Evolutionary conservation across 1,140 invertebrate species (phyloP).

Genomic region (Drosophila cardini): DNA sequence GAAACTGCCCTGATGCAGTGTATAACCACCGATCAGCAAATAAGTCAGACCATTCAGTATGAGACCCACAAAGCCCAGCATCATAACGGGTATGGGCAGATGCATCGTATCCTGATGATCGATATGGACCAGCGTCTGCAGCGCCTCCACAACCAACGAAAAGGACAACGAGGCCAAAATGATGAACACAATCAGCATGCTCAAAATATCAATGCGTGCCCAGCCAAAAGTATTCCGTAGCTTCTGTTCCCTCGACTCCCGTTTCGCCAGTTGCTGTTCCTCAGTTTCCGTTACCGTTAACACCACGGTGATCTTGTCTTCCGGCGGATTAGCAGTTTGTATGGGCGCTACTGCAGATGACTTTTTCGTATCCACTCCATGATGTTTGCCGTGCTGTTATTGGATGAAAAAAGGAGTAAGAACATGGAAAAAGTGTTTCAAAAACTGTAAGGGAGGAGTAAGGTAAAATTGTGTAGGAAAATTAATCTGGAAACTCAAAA

Average conservation of each 20-base stretch:
- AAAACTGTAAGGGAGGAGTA: neutral
- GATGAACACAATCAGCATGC: conserved; percentile 92
- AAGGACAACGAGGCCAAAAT: conserved; percentile 94
- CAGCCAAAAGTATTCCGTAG: conserved; percentile 96
- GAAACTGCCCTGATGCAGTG: conserved; percentile 91
- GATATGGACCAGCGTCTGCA: conserved; percentile 92
- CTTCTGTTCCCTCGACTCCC: conserved; percentile 86
- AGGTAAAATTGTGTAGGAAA: too few relatives aligned
- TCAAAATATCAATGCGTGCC: conserved; percentile 94
- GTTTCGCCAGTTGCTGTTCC: conserved; percentile 56
- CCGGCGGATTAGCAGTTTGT: neutral
- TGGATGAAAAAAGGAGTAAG: neutral
- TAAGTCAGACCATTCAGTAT: conserved; percentile 90
- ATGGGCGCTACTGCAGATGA: conserved; percentile 1
- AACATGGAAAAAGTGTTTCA: neutral
- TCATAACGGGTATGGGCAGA: conserved; percentile 85
- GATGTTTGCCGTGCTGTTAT: conserved; percentile 67
- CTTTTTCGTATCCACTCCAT: conserved; percentile 6
- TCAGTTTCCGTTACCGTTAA: conserved; percentile 57
- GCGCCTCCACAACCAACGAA: conserved; percentile 91
- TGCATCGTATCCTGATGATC: conserved; percentile 90
- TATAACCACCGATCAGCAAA: conserved; percentile 91
- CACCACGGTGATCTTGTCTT: conserved; percentile 46
- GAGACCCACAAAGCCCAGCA: conserved; percentile 88
- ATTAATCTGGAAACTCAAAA: too few relatives aligned